Evolutionary conservation across 1,140 invertebrate species (phyloP), one percentile per base, ranked within the genome.

Genomic region (Heterodera carotae): DNA sequence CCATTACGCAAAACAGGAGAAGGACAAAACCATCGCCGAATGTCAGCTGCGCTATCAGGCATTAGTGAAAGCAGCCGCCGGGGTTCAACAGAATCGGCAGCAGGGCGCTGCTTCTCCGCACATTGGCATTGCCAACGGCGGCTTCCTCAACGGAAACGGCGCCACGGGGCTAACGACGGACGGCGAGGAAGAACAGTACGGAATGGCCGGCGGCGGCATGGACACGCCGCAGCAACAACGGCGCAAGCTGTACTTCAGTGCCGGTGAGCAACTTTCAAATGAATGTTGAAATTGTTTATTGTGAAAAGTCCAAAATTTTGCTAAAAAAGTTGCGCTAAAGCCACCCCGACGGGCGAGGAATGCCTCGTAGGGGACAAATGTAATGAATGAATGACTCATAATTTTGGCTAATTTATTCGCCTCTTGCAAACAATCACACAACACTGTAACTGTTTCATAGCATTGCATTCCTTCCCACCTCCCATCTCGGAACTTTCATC

Each of bases 1-100:
- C 31, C 83, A 84, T 64, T 84, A 86, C 59, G 68, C 85, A 27
- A 84, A 84, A 62, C 84, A 83, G 67, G 77, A 81, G 70, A 79
- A 79, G 76, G 59, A 75, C 29, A 64, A 75, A 67, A 43, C 74
- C 27, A 53, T 77, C 36, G 29, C 76, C 31, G 67, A 73, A 69
- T 70, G 56, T 70, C 43, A 80, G 33, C 78, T 80, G 43, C 80
- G 69, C 33, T 80, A 80, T 69, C 79, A 80, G 36, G 72, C 79
- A 8, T 53, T 80, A 29, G 80, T 76, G 36, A 56, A 60, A 39
- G 73, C 48, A 15, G 68, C 53, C 25, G 70, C 59, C 59, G 59
- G 27, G 15, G 72, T 74, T 53, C 69, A 71, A 36, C 59, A 15
- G 27, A 36, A 72, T 62, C 36, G 27, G 56, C 8, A 15, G 12